These are phyloP conservation scores for Amblyjoppa fuscipennis DNA, from an alignment of 2,888 invertebrate genomes.

Conservation along the genomic window DNA sequence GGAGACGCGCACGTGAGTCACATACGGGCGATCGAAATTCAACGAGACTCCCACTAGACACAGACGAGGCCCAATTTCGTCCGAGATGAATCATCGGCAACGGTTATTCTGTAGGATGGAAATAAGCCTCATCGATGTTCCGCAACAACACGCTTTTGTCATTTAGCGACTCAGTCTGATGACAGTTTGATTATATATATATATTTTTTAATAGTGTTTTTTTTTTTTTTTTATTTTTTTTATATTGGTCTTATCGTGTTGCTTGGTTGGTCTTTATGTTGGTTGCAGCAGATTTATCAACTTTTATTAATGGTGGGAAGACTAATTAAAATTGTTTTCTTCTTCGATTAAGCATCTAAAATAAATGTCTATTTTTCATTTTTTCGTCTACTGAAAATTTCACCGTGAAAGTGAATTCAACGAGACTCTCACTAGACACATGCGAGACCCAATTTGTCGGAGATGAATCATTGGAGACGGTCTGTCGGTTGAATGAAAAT, in stretches of 20 bases:
- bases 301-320: too few relatives aligned
- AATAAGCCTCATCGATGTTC: not conserved
- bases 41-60: conserved; percentile 17
- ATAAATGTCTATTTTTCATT: too few relatives aligned
- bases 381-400: too few relatives aligned
- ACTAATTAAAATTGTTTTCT: too few relatives aligned
- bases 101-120: not conserved
- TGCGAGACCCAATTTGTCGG: conserved; percentile 17
- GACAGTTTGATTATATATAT: not conserved
- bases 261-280: too few relatives aligned
- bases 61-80: conserved; percentile 29
- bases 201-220: too few relatives aligned
- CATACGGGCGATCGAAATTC: conserved; percentile 27
- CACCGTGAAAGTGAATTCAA: not conserved
- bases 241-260: too few relatives aligned
- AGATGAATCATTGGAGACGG: conserved; percentile 24
- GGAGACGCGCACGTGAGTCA: conserved; percentile 16
- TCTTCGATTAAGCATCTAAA: too few relatives aligned
- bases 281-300: too few relatives aligned
- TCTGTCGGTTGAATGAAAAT: not conserved
- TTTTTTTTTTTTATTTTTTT: too few relatives aligned
- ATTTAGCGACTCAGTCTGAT: too few relatives aligned
- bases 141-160: not conserved
- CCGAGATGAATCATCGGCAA: conserved; percentile 21
- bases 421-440: conserved; percentile 13